Percentiles rank a stretch among this genome's conserved stretches.
Evolutionary conservation across 2,797 vertebrate genomes (phyloP).

Genomic region (Leptoclinus maculatus): DNA sequence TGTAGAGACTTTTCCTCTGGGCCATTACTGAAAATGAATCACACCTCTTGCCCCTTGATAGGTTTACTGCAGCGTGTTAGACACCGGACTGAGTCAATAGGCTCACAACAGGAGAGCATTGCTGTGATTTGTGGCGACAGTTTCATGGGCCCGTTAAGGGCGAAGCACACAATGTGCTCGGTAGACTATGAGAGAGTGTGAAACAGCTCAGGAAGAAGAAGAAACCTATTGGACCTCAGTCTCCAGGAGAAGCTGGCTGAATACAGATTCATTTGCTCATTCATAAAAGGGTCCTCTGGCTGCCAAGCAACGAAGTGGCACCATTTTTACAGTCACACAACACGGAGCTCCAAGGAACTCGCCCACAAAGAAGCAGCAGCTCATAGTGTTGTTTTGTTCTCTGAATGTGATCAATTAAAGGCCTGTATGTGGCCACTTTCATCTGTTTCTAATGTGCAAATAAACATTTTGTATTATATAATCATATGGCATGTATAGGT

Average conservation of each 20-base stretch:
- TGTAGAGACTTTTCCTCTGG: not conserved
- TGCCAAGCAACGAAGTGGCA: slow-evolving; percentile 28
- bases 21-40: slow-evolving; percentile 2
- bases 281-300: slow-evolving; percentile 29
- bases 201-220: slow-evolving; percentile 16
- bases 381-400: not conserved
- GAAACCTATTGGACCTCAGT: slow-evolving; percentile 1
- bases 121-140: slow-evolving; percentile 48
- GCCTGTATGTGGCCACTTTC: not conserved
- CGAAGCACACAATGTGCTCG: slow-evolving; percentile 13
- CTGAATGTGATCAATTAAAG: not conserved
- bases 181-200: slow-evolving; percentile 30
- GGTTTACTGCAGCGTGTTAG: slow-evolving; percentile 22
- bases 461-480: not conserved
- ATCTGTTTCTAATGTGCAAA: not conserved
- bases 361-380: not conserved
- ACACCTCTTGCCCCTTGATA: slow-evolving; percentile 6
- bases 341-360: not conserved
- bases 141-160: slow-evolving; percentile 28
- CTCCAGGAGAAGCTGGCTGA: slow-evolving; percentile 27
- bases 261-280: slow-evolving; percentile 36
- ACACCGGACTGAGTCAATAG: slow-evolving; percentile 5
- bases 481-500: not conserved
- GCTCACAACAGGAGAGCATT: not conserved
- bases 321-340: slow-evolving; percentile 19